These are phyloP conservation scores for Periophthalmodon schlosseri DNA, from an alignment of 2,113 vertebrate genomes.

Conservation along the genomic window DNA sequence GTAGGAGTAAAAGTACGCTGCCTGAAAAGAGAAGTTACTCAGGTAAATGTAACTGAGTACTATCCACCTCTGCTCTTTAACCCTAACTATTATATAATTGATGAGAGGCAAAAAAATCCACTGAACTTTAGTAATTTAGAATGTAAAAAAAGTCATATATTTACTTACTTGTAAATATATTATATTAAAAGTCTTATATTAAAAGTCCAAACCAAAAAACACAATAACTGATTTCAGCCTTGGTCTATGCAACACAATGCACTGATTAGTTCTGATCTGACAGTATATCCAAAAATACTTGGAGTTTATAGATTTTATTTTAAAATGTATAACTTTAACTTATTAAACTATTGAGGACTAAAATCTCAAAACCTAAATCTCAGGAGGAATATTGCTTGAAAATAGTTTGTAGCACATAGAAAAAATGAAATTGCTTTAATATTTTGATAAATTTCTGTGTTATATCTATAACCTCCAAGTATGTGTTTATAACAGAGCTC, in stretches of 20 bases:
- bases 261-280: not conserved
- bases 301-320: not conserved
- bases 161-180: no score
- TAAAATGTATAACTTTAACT: not conserved
- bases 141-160: no score
- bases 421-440: not conserved
- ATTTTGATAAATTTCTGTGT: not conserved
- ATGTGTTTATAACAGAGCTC: not conserved
- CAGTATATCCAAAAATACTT: not conserved
- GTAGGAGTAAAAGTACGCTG: no score
- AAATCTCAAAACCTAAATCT: not conserved
- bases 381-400: no score
- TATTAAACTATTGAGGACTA: not conserved
- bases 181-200: no score
- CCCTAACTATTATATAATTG: no score
- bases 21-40: no score
- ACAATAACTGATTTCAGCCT: not conserved
- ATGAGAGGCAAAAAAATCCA: no score
- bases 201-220: no score
- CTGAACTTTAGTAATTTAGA: no score
- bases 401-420: not conserved
- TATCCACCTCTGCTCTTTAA: no score
- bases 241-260: not conserved
- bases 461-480: not conserved
- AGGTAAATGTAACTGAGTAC: no score